These are phyloP conservation scores for Dorcus parallelipipedus DNA, from an alignment of 2,888 invertebrate species.

Conservation along the genomic window DNA sequence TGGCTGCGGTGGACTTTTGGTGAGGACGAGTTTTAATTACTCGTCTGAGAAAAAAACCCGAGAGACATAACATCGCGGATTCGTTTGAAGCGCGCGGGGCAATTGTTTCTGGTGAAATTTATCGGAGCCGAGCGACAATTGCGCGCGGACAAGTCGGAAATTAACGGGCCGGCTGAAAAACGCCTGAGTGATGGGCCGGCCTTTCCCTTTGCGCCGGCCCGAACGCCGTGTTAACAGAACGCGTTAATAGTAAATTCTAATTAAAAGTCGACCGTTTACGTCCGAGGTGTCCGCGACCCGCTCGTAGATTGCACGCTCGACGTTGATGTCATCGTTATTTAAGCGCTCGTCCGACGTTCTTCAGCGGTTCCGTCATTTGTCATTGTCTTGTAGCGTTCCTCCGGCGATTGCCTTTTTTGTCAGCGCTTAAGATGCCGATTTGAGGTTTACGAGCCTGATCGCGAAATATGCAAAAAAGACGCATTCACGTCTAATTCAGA, in stretches of 20 bases:
- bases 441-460: no score
- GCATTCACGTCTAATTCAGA: no score
- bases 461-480: no score
- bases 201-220: conserved; percentile 16
- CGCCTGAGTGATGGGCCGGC: no score
- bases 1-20: no score
- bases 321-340: no score
- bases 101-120: not conserved
- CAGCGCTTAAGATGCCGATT: no score
- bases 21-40: not conserved
- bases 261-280: conserved; percentile 42
- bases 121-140: conserved; percentile 19
- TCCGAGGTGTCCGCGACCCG: conserved; percentile 3
- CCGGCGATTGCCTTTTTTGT: no score
- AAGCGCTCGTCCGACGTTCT: no score
- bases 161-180: conserved; percentile 29
- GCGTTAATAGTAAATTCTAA: conserved; percentile 47
- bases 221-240: conserved; percentile 39
- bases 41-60: not conserved
- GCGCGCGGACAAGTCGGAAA: conserved; percentile 38
- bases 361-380: no score
- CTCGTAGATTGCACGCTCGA: no score
- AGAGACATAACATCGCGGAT: not conserved
- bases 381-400: no score
- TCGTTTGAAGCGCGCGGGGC: not conserved